These are phyloP conservation scores for Acrossocheilus wenchowensis DNA, from an alignment of 2,797 vertebrate species.

Conservation along the genomic window DNA sequence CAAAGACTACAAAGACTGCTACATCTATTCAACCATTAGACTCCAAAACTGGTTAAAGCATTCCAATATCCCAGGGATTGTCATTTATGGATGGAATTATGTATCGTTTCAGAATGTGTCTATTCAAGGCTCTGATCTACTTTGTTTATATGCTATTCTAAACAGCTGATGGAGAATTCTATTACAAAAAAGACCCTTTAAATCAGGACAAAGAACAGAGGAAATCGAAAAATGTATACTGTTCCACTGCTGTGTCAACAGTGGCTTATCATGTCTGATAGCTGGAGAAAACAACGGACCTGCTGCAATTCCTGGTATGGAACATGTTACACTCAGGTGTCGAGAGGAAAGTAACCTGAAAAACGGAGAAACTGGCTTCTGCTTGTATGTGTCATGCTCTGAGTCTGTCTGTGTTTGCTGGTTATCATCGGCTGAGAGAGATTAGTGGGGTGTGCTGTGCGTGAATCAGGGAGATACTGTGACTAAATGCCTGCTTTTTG, in stretches of 20 bases:
- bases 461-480: constrained; percentile 17
- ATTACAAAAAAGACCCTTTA: not conserved
- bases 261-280: constrained; percentile 34
- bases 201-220: constrained; percentile 33
- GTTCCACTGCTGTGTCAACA: constrained; percentile 44
- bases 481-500: constrained; percentile 38
- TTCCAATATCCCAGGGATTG: not conserved
- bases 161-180: not conserved
- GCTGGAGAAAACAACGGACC: not conserved
- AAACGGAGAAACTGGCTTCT: not conserved
- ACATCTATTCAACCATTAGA: not conserved
- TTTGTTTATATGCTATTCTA: not conserved
- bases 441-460: constrained; percentile 5
- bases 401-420: constrained; percentile 4
- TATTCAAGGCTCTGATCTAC: not conserved
- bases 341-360: not conserved
- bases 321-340: constrained; percentile 8
- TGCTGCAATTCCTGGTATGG: not conserved
- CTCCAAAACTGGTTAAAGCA: not conserved
- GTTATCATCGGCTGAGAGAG: constrained; percentile 35
- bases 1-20: not conserved
- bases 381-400: not conserved
- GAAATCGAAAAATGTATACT: constrained; percentile 2
- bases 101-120: not conserved
- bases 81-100: not conserved